Base-by-base conservation (phyloP, 2,113 vertebrate species). In the Pelmatolapia mariae region DNA sequence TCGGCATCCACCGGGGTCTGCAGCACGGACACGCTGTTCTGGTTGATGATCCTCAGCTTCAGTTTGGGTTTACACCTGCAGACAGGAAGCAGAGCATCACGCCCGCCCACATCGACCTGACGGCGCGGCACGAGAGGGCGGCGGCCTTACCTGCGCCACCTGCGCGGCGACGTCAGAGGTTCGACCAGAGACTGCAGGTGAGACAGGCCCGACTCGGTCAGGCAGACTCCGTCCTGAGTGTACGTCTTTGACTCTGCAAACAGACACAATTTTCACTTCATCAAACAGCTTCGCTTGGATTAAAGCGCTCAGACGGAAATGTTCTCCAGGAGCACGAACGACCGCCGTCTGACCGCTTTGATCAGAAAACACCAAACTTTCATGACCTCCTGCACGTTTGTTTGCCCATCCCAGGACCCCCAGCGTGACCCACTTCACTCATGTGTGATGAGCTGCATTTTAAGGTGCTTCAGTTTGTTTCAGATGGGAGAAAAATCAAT, bases 1-100 rank as follows among this genome's bases (percentile, higher is more conserved):
- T 98, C 97, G 0, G 96, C 95, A 71, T 99, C 97, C n/a, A 96
- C 95, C 3, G 97, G 97, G 2, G 97, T 98, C 94, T 99, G 99
- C 76, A 99, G 97, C 56, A 99, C 99, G 2, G 98, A 98, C 91
- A 99, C 99, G 16, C 98, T 99, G 96, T 99, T 99, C 96, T 99
- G 99, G 95, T 99, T 99, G 92, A 99, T 99, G 94, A 99, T 99
- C 95, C 98, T 98, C 94, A 99, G 96, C 90, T 99, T 98, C 87
- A 99, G 96, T 96, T 99, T 99, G 95, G 99, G 98, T 94, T 99
- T 99, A 82, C 96, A 97, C 86, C 98, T 96, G 87, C 10, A 84
- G 10, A 93, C 50, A 89, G 71, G 8, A 82, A 82, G 40, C 29
- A 80, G 6, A 29, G 43, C 1, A 3, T 80, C 52, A 50, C 11